Evolutionary conservation across 2,113 vertebrate species (phyloP).

Genomic region (Daubentonia madagascariensis): DNA sequence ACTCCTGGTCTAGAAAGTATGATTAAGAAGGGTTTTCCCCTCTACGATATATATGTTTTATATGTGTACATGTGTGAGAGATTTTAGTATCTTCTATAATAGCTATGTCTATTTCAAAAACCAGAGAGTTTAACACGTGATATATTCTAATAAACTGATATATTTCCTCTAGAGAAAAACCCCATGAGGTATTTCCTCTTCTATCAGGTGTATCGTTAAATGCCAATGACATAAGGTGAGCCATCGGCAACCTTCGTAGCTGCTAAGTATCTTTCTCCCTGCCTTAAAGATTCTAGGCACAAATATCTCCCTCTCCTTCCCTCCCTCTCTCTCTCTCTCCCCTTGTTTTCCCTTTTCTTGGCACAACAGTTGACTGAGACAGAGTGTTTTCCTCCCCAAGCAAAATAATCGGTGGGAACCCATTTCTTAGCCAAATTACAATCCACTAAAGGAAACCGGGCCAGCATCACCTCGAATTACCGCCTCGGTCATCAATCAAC

Average conservation of each 20-base stretch:
- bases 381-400: background rate
- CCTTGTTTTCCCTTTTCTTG: background rate
- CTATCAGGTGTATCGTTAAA: background rate
- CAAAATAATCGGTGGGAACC: conserved; percentile 35
- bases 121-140: background rate
- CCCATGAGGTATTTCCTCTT: background rate
- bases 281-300: background rate
- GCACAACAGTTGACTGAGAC: background rate
- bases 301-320: background rate
- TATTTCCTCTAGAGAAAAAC: background rate
- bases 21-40: background rate
- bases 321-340: background rate
- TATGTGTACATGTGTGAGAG: no score
- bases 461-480: background rate
- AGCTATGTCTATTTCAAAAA: background rate
- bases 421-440: conserved; percentile 40
- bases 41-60: background rate
- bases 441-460: conserved; percentile 16
- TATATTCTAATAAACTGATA: background rate
- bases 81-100: background rate
- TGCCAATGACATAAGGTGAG: background rate
- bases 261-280: background rate
- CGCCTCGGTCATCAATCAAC: conserved; percentile 38
- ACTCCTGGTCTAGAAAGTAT: background rate
- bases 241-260: background rate